Evolutionary conservation across 2,797 vertebrate species (phyloP), one percentile per base, ranked within the genome.

Genomic region (Crypturellus tataupa): DNA sequence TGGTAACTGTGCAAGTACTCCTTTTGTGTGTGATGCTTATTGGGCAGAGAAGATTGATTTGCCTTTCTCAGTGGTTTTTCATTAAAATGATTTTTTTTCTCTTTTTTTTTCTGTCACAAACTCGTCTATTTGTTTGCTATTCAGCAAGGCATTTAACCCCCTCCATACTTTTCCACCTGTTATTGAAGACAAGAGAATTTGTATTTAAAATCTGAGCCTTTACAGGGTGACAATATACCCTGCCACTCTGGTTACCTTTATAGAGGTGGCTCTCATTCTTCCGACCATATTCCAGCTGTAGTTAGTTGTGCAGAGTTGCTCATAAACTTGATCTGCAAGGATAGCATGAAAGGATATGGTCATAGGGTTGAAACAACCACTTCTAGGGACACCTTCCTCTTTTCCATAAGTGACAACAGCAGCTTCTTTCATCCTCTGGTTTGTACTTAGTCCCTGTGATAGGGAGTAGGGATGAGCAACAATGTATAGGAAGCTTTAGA

Each of bases 1-100:
- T 59, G 87, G 53, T 76, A 91, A 75, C 62, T 89, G 72, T 91
- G 23, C 58, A 87, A 83, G n/a, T 39, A 35, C 10, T 85, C 44
- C 33, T 92, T 94, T 84, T 85, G 33, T 92, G 31, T 51, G 31
- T 62, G 68, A 70, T 58, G 20, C 37, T 80, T 91, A 68, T 46
- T 78, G 63, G 63, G 72, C 23, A 76, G 72, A 39, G 67, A 85
- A 93, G 69, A 91, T 87, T 80, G 82, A 84, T 91, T 83, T 95
- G 59, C 46, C 33, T 91, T 94, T 91, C 63, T 85, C 63, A 42
- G 9, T 65, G 49, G 75, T 70, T 92, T 89, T 78, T 47, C 15
- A 68, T 82, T 80, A 87, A 92, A 93, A 81, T 33, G 1, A 13
- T 2, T 19, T 19, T 39, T 56, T 56, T 55, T 71, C 59, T 35